Base-by-base conservation (phyloP, 2,888 invertebrate genomes). In the Synergus itoensis region DNA sequence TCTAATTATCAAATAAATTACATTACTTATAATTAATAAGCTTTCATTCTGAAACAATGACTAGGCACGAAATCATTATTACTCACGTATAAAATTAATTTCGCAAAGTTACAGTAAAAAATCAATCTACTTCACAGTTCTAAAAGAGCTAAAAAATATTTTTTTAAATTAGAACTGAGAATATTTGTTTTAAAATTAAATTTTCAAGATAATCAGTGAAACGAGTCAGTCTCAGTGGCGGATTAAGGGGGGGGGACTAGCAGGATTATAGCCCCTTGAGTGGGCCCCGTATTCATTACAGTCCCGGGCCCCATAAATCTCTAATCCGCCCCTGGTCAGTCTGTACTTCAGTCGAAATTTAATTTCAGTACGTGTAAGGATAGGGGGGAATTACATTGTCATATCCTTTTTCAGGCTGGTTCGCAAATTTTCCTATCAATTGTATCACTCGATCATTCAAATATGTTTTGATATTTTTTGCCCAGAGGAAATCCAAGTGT, bases 401-500 rank as follows among this genome's bases (percentile, higher is more conserved):
- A 76, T 57, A 28, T 40, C 8, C 21, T 5, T n/a, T 36, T 57
- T 11, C 43, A n/a, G 40, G 9, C 5, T 77, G 41, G 4, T 11
- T 9, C 40, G 65, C 41, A 53, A 41, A 82, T 79, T 77, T 78
- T 12, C 53, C 36, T 3, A 85, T 14, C 21, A 86, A 21, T 16
- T 81, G 41, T 16, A 85, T 48, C 40, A 86, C 21, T 60, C 83
- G 83, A 69, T 85, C 80, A 64, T 85, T 83, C 48, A 86, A 40
- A n/a, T 86, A 78, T 21, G 43, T 4, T 62, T 80, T 86, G 0
- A 57, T 77, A 76, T 86, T 82, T 73, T 28, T 83, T 0, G 85
- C 85, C 82, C 84, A 84, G 7, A 86, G 28, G 36, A 81, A 83
- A 28, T 83, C 83, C 41, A 83, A 40, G 41, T 83, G 83, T 73